These are phyloP conservation scores for Sebastes hubbsi DNA, from an alignment of 2,797 vertebrate species.

Conservation along the genomic window DNA sequence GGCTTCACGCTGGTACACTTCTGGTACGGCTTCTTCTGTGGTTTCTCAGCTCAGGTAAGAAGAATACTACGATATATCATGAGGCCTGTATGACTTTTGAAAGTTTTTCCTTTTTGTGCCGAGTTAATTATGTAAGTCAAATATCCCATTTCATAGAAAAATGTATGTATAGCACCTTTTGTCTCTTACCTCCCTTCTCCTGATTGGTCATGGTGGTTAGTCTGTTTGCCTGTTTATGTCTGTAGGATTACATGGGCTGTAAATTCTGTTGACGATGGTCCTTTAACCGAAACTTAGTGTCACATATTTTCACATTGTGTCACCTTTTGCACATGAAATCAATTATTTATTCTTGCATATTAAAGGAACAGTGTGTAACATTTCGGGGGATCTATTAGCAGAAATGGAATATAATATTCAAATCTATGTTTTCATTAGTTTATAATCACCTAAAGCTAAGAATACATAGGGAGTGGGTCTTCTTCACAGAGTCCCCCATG, in stretches of 20 bases:
- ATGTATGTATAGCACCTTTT: too few species aligned
- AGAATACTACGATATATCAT: constrained; percentile 12
- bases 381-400: too few species aligned
- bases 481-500: too few species aligned
- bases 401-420: too few species aligned
- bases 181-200: background rate
- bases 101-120: background rate
- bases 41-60: constrained; percentile 87
- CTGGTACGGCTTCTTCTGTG: constrained; percentile 90
- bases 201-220: background rate
- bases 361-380: too few species aligned
- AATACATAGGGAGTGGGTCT: too few species aligned
- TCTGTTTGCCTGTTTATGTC: background rate
- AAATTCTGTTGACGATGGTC: background rate
- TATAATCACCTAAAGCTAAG: too few species aligned
- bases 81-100: background rate
- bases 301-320: background rate
- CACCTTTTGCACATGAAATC: background rate
- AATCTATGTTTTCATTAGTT: too few species aligned
- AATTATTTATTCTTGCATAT: background rate
- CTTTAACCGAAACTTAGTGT: background rate
- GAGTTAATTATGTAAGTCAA: background rate
- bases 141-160: background rate
- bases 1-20: constrained; percentile 88
- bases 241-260: background rate